These are phyloP conservation scores for Plutella xylostella DNA, from an alignment of 2,888 invertebrate genomes.

Conservation along the genomic window DNA sequence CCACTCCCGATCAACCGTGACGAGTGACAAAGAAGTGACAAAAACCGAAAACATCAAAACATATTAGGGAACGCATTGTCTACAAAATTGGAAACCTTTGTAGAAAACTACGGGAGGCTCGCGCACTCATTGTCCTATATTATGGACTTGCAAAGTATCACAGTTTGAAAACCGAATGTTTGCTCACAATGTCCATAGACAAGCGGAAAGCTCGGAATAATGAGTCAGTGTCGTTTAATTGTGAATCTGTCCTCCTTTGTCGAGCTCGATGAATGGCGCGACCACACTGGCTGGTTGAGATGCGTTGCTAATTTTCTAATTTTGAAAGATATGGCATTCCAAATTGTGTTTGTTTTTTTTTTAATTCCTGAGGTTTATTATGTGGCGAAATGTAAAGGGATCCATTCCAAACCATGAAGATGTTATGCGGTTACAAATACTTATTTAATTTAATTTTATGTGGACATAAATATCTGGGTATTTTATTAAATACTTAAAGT, in stretches of 20 bases:
- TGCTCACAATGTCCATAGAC: constrained; percentile 38
- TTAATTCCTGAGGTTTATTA: constrained; percentile 14
- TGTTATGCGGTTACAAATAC: too few relatives aligned
- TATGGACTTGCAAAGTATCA: constrained; percentile 35
- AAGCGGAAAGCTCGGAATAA: constrained; percentile 27
- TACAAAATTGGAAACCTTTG: constrained; percentile 53
- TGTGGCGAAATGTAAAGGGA: background rate
- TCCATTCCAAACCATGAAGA: too few relatives aligned
- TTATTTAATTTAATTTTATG: too few relatives aligned
- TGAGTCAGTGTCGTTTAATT: constrained; percentile 14
- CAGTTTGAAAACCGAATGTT: constrained; percentile 29
- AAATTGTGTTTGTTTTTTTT: constrained; percentile 14
- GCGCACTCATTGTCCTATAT: constrained; percentile 32
- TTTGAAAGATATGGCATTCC: constrained; percentile 26
- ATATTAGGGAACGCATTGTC: constrained; percentile 58
- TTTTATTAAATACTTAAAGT: too few relatives aligned
- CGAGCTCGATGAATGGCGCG: constrained; percentile 41
- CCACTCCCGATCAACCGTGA: constrained; percentile 42
- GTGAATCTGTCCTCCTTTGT: constrained; percentile 26
- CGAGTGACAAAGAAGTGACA: constrained; percentile 34
- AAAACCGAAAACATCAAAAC: constrained; percentile 60
- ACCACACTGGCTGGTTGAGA: constrained; percentile 53
- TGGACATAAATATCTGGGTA: too few relatives aligned
- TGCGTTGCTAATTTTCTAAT: constrained; percentile 61
- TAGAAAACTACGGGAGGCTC: constrained; percentile 47